Evolutionary conservation across 1,140 invertebrate species (phyloP).

Genomic region (Drosophila micromelanica): DNA sequence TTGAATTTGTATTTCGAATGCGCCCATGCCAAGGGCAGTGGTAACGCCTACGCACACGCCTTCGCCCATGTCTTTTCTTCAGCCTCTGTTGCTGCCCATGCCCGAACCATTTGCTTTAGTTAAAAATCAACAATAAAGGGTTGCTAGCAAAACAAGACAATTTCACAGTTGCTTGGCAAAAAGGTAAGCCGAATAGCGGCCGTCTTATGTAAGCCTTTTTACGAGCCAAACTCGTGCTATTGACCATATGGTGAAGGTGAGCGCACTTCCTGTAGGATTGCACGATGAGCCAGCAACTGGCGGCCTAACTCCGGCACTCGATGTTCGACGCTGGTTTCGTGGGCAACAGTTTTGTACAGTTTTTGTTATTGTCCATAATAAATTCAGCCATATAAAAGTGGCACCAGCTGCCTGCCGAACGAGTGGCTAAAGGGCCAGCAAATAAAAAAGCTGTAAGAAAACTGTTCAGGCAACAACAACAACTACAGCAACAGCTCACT

Average conservation of each 20-base stretch:
- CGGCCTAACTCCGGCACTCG: conserved; percentile 37
- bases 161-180: conserved; percentile 80
- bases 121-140: conserved; percentile 70
- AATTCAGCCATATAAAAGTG: conserved; percentile 80
- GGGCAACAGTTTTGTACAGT: conserved; percentile 53
- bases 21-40: conserved; percentile 11
- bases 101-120: conserved; percentile 38
- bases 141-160: conserved; percentile 73
- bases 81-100: no score
- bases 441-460: conserved; percentile 66
- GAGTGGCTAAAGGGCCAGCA: conserved; percentile 51
- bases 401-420: conserved; percentile 68
- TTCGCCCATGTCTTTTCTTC: background rate
- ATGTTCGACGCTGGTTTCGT: conserved; percentile 13
- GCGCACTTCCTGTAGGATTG: conserved; percentile 51
- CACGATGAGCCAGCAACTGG: conserved; percentile 48
- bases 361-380: conserved; percentile 78
- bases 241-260: conserved; percentile 77
- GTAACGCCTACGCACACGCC: conserved; percentile 5
- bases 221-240: conserved; percentile 76
- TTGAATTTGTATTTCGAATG: conserved; percentile 69
- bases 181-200: conserved; percentile 55
- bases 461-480: conserved; percentile 51
- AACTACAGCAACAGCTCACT: conserved; percentile 19
- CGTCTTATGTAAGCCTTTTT: conserved; percentile 77